These are phyloP conservation scores for Drosophila mojavensis DNA, from an alignment of 1,140 invertebrate genomes.

Conservation along the genomic window DNA sequence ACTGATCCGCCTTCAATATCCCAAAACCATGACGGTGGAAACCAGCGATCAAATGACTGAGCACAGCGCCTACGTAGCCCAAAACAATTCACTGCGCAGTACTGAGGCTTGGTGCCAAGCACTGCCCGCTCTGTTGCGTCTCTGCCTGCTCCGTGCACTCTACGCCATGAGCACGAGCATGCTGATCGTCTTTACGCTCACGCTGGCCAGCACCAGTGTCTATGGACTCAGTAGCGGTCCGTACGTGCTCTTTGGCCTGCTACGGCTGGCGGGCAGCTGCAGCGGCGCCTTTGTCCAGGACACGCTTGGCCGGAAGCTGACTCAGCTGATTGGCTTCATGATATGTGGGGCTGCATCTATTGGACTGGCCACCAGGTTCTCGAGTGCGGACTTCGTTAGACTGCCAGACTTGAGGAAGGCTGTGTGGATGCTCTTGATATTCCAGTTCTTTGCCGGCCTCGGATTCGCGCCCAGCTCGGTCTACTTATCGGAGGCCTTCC, in stretches of 20 bases:
- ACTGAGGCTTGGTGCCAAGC: slow-evolving; percentile 34
- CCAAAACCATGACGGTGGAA: slow-evolving; percentile 57
- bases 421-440: slow-evolving; percentile 62
- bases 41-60: slow-evolving; percentile 70
- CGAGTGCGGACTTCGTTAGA: slow-evolving; percentile 1
- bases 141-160: slow-evolving; percentile 56
- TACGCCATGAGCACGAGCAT: slow-evolving; percentile 54
- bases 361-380: slow-evolving; percentile 57
- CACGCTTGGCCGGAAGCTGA: slow-evolving; percentile 58
- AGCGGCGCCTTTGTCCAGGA: slow-evolving; percentile 57
- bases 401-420: slow-evolving; percentile 42
- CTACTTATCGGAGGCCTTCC: slow-evolving; percentile 73
- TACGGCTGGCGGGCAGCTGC: slow-evolving; percentile 56
- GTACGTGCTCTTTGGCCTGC: slow-evolving; percentile 60
- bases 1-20: slow-evolving; percentile 59
- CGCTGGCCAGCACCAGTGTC: slow-evolving; percentile 40
- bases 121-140: slow-evolving; percentile 56
- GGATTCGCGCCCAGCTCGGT: slow-evolving; percentile 63
- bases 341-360: slow-evolving; percentile 48
- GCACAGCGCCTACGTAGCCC: slow-evolving; percentile 58
- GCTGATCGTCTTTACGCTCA: slow-evolving; percentile 52
- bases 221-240: slow-evolving; percentile 54
- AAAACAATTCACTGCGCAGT: slow-evolving; percentile 28
- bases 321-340: slow-evolving; percentile 59
- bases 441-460: slow-evolving; percentile 64